Base-by-base conservation (phyloP, 37 sponge, comb jelly and placozoan species). In the Petrosia ficiformis region DNA sequence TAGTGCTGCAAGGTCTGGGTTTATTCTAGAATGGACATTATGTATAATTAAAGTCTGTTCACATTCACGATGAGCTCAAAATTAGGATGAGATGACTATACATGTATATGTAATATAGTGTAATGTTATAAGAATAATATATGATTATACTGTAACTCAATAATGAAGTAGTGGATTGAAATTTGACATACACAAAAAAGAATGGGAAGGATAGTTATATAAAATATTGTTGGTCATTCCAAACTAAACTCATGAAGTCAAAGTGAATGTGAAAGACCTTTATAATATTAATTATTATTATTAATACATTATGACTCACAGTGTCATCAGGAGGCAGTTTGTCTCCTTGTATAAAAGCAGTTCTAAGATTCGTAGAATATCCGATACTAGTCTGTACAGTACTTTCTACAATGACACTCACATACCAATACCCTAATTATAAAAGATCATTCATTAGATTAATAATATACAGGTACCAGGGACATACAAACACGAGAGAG, bases 401-500 rank as follows among this genome's bases (percentile, higher is more conserved):
- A 30, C 48, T 54, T 1, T 71, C 81, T n/a, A 63, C 29, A 10
- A 33, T 42, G 0, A 71, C 68, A 11, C 39, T 37, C 25, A 72
- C 77, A 75, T 84, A 84, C 67, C 75, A 89, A 67, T 84, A 80
- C 34, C 90, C 82, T 81, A 44, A 2, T 25, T 32, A 24, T 28
- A 19, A n/a, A n/a, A 8, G 39, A 33, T 16, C 8, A 64, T 22
- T 8, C 31, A 64, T 11, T 29, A n/a, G 65, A 64, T 22, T 8
- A 28, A 64, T 2, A 67, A 3, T 1, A 10, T 3, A 19, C 36
- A 2, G 31, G 1, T 29, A 64, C n/a, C n/a, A n/a, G n/a, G n/a
- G n/a, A n/a, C n/a, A n/a, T n/a, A n/a, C n/a, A n/a, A n/a, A n/a
- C n/a, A n/a, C n/a, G n/a, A n/a, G n/a, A n/a, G n/a, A n/a, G n/a